Evolutionary conservation across 2,113 vertebrate genomes (phyloP).

Genomic region (Sitta europaea): DNA sequence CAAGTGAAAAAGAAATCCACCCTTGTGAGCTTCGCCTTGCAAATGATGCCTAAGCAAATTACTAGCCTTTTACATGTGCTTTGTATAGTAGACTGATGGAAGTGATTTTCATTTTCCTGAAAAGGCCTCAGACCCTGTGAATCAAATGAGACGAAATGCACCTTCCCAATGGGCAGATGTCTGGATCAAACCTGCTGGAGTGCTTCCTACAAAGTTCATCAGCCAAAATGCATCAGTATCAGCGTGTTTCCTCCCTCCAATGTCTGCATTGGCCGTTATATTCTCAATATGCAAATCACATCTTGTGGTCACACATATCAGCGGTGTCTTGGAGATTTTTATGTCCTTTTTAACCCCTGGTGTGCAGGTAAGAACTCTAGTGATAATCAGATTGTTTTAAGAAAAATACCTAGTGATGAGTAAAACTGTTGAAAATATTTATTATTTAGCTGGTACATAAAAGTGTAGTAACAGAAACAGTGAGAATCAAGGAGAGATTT

Average conservation of each 20-base stretch:
- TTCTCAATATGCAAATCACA: conserved; percentile 34
- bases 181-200: conserved; percentile 45
- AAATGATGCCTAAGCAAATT: conserved; percentile 8
- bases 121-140: conserved; percentile 55
- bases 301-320: conserved; percentile 12
- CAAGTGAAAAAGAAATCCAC: background rate
- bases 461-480: background rate
- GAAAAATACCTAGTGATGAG: background rate
- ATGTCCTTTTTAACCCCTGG: conserved; percentile 53
- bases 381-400: background rate
- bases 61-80: background rate
- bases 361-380: conserved; percentile 32
- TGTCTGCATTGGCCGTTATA: conserved; percentile 47
- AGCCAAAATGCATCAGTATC: conserved; percentile 11
- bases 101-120: background rate
- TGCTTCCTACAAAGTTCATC: conserved; percentile 26
- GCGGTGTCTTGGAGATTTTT: conserved; percentile 43
- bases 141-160: conserved; percentile 37
- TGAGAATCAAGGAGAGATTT: background rate
- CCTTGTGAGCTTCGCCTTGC: background rate
- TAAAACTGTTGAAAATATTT: background rate
- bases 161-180: conserved; percentile 29
- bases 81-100: conserved; percentile 22
- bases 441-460: background rate
- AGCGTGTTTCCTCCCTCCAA: conserved; percentile 14